Percentiles rank a stretch among this genome's conserved stretches.
phyloP scores from a whole-genome alignment of 2,797 vertebrate species.

The Lagothrix lagotricha region DNA sequence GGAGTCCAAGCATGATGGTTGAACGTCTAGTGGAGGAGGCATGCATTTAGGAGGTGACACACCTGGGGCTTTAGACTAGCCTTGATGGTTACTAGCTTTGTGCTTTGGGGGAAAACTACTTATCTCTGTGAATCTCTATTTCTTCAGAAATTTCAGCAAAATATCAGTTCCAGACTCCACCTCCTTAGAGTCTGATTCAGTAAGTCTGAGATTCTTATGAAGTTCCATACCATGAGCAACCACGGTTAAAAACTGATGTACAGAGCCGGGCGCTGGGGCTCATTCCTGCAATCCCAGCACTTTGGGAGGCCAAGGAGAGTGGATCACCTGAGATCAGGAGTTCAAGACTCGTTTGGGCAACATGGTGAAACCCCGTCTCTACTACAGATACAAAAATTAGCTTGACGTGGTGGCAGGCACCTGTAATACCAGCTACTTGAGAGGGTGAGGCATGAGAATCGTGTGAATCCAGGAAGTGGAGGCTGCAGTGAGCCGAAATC shows the following conservation, averaged over 20 bases:
- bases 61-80: neutral
- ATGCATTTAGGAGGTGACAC: accelerated
- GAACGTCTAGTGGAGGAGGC: accelerated
- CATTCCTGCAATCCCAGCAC: neutral
- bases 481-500: no score
- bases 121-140: neutral
- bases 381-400: neutral
- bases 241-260: neutral
- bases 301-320: neutral
- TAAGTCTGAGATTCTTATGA: neutral
- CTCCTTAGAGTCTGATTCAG: neutral
- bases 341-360: neutral
- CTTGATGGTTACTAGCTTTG: accelerated
- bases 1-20: accelerated
- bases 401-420: neutral
- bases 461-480: neutral
- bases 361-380: neutral
- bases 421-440: neutral
- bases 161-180: no score
- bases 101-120: neutral
- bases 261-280: neutral
- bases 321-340: neutral
- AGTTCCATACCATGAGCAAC: neutral
- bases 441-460: neutral
- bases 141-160: neutral